Evolutionary conservation across 2,797 vertebrate species (phyloP).

Genomic region (Fistularia commersonii): DNA sequence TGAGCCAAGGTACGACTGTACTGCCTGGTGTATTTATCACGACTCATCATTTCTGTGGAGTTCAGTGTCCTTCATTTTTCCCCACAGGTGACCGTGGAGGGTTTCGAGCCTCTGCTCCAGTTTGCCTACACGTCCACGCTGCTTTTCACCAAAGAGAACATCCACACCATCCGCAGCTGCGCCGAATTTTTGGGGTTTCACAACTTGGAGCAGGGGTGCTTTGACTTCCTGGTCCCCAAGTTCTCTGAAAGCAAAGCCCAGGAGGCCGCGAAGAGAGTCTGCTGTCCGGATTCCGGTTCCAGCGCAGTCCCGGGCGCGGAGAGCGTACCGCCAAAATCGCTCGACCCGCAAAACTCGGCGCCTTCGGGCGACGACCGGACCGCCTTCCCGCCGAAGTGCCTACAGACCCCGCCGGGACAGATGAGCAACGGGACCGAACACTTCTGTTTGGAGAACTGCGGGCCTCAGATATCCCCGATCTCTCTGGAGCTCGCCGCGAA

Average conservation of each 20-base stretch:
- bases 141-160: constrained; percentile 92
- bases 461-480: constrained; percentile 63
- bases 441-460: constrained; percentile 73
- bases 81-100: constrained; percentile 87
- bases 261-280: constrained; percentile 68
- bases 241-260: constrained; percentile 76
- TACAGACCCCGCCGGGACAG: constrained; percentile 74
- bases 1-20: too few relatives aligned
- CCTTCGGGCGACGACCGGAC: constrained; percentile 61
- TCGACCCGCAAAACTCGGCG: constrained; percentile 37
- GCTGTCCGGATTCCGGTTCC: constrained; percentile 63
- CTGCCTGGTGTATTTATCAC: too few relatives aligned
- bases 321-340: constrained; percentile 43
- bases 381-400: constrained; percentile 72
- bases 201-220: constrained; percentile 91
- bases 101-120: constrained; percentile 91
- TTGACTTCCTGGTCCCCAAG: constrained; percentile 91
- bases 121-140: constrained; percentile 96
- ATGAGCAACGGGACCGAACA: constrained; percentile 75
- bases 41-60: constrained; percentile 1
- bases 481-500: constrained; percentile 48
- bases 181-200: constrained; percentile 85
- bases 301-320: constrained; percentile 34
- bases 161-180: constrained; percentile 85
- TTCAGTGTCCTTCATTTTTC: constrained; percentile 7